Conservation (phyloP, 2,888 invertebrate species). For the Orthosia gothica region DNA sequence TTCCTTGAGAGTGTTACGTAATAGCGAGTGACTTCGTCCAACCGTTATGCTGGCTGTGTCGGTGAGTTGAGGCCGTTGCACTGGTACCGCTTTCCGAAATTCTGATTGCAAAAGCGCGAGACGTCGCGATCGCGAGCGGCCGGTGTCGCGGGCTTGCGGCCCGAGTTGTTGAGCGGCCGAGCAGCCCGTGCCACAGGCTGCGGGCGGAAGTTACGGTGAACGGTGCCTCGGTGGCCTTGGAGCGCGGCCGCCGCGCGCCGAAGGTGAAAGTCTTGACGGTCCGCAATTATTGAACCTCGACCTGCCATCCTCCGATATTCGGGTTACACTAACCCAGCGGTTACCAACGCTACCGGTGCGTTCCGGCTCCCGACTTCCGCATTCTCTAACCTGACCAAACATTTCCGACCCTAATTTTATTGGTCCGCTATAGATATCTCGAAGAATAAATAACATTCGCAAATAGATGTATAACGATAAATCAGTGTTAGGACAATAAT, state of each 20-base stretch:
- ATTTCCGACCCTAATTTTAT: constrained; percentile 61
- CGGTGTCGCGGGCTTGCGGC: constrained; percentile 63
- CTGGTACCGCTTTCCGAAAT: constrained; percentile 82
- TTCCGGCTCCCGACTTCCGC: constrained; percentile 77
- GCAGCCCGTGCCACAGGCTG: constrained; percentile 73
- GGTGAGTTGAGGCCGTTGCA: constrained; percentile 76
- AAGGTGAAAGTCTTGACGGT: constrained; percentile 90
- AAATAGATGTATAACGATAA: constrained; percentile 56
- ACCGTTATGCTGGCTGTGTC: constrained; percentile 75
- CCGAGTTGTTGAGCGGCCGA: neutral
- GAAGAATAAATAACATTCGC: constrained; percentile 42
- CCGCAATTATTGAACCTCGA: constrained; percentile 89
- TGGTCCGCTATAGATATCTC: constrained; percentile 31
- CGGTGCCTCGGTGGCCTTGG: constrained; percentile 87
- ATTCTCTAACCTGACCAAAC: constrained; percentile 67
- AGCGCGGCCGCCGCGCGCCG: constrained; percentile 84
- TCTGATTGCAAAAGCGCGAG: constrained; percentile 82
- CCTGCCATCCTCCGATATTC: constrained; percentile 86
- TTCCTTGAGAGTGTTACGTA: constrained; percentile 78
- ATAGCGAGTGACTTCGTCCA: constrained; percentile 70
- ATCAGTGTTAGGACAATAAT: constrained; percentile 64
- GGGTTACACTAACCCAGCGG: constrained; percentile 75
- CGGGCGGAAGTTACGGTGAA: constrained; percentile 86
- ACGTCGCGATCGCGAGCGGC: constrained; percentile 69
- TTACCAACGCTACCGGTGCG: constrained; percentile 65